Conservation (phyloP, 1,140 invertebrate species). For the Eupristina koningsbergeri region DNA sequence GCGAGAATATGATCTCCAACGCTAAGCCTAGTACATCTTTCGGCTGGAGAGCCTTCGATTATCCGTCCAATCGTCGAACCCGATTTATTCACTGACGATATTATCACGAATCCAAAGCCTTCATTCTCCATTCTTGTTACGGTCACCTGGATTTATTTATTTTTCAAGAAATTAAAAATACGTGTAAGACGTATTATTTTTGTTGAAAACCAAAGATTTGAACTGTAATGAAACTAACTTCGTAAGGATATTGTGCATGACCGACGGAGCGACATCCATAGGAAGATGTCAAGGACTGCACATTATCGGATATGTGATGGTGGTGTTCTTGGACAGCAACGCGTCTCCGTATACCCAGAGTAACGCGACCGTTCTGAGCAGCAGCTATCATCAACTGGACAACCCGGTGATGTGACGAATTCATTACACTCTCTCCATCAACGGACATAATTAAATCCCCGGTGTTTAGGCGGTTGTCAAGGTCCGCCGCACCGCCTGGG, state of each 20-base stretch:
- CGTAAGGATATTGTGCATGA: constrained; percentile 80
- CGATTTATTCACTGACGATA: constrained; percentile 94
- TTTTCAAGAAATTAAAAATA: no score
- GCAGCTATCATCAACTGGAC: constrained; percentile 92
- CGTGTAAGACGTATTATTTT: no score
- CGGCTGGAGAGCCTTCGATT: constrained; percentile 95
- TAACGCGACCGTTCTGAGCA: constrained; percentile 84
- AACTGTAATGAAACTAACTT: constrained; percentile 76
- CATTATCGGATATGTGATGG: constrained; percentile 54
- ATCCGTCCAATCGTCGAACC: constrained; percentile 96
- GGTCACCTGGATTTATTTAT: constrained; percentile 66
- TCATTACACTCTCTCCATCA: constrained; percentile 86
- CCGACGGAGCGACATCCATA: constrained; percentile 61
- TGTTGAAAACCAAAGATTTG: neutral
- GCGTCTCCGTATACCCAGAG: constrained; percentile 79
- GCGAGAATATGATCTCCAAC: constrained; percentile 97
- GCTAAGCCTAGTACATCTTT: constrained; percentile 87
- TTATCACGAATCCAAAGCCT: constrained; percentile 99
- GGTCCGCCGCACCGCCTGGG: constrained; percentile 90
- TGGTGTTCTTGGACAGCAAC: constrained; percentile 70
- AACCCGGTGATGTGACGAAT: constrained; percentile 90
- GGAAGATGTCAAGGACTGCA: constrained; percentile 60
- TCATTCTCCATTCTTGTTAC: constrained; percentile 93
- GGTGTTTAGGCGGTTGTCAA: constrained; percentile 87
- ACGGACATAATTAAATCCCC: constrained; percentile 94